Evolutionary conservation across 2,113 vertebrate species (phyloP).

Genomic region (Lethenteron reissneri): DNA sequence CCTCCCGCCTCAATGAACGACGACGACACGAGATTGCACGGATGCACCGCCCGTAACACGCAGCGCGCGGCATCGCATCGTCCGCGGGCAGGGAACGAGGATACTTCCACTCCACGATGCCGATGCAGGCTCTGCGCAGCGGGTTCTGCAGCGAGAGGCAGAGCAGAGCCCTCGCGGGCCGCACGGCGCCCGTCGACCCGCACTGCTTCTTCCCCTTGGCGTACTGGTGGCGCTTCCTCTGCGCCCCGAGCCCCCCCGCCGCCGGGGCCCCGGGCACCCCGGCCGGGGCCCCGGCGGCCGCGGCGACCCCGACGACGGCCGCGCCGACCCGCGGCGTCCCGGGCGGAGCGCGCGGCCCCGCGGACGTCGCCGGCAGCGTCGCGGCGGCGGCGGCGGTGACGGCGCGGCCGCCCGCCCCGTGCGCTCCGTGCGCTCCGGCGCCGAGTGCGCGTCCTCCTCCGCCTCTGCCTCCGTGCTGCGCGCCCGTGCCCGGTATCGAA

Average conservation of each 20-base stretch:
- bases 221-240: neutral
- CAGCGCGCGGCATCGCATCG: no score
- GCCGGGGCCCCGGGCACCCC: neutral
- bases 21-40: no score
- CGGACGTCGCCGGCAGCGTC: no score
- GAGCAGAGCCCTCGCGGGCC: constrained; percentile 7
- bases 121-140: constrained; percentile 6
- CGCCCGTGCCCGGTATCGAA: no score
- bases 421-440: constrained; percentile 1
- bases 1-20: no score
- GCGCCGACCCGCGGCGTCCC: neutral
- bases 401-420: neutral
- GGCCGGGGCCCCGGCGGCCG: constrained; percentile 1
- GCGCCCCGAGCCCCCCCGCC: neutral
- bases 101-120: constrained; percentile 11
- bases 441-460: no score
- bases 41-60: no score
- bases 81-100: neutral
- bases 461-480: no score
- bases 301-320: neutral
- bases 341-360: neutral
- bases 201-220: constrained; percentile 8
- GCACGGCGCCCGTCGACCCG: neutral
- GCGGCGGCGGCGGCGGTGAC: no score
- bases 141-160: constrained; percentile 8